phyloP scores from a whole-genome alignment of 2,888 invertebrate species.

The Drosophila gaucha region DNA sequence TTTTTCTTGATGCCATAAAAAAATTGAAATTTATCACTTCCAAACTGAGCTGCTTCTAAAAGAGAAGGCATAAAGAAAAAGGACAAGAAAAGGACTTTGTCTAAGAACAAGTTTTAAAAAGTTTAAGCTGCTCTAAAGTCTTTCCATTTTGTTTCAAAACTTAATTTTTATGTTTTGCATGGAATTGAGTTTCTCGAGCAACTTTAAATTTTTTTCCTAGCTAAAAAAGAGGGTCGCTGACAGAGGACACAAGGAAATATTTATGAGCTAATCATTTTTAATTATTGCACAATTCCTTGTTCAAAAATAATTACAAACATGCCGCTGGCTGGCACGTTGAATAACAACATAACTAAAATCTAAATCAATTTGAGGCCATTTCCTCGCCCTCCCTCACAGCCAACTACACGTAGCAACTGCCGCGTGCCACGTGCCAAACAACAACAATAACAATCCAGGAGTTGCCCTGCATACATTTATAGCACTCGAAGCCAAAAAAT shows the following conservation, averaged over 20 bases:
- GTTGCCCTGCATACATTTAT: conserved; percentile 49
- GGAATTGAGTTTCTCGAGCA: neutral
- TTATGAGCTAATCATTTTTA: conserved; percentile 71
- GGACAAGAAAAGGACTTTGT: neutral
- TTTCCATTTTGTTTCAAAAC: neutral
- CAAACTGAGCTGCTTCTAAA: conserved; percentile 4
- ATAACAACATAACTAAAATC: conserved; percentile 68
- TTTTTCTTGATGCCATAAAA: conserved; percentile 54
- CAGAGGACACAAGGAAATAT: conserved; percentile 55
- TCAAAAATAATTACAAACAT: conserved; percentile 63
- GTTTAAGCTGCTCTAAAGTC: neutral
- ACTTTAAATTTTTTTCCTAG: neutral
- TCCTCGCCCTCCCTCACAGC: conserved; percentile 21
- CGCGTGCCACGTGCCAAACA: conserved; percentile 67
- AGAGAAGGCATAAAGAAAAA: neutral
- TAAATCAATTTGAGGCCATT: conserved; percentile 69
- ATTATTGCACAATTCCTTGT: conserved; percentile 62
- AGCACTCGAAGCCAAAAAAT: conserved; percentile 67
- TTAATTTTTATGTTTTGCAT: neutral
- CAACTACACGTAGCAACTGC: conserved; percentile 55
- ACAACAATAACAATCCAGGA: conserved; percentile 55
- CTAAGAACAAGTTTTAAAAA: neutral
- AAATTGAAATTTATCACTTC: conserved; percentile 53
- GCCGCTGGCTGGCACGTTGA: conserved; percentile 29
- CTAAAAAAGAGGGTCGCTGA: conserved; percentile 11